Conservation (phyloP, 2,888 invertebrate genomes). For the Odontocolon sp. region DNA sequence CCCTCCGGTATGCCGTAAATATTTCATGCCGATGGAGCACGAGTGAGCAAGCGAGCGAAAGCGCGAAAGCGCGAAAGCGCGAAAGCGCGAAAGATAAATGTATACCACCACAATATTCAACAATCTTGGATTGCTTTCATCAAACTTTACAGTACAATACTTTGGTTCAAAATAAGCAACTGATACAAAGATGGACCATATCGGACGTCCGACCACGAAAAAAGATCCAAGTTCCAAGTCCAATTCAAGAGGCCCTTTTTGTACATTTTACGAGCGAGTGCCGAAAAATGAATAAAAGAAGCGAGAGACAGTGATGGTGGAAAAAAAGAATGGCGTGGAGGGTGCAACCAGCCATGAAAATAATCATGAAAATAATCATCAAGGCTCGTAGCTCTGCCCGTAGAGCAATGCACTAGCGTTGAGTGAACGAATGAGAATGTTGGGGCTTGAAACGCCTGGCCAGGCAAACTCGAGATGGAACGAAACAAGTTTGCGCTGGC, state of each 20-base stretch:
- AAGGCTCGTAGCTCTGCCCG: neutral
- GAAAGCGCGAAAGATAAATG: slow-evolving; percentile 17
- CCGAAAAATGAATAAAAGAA: neutral
- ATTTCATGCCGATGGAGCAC: slow-evolving; percentile 44
- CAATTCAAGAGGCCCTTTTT: too few species aligned
- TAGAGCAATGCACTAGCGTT: too few species aligned
- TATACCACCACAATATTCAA: too few species aligned
- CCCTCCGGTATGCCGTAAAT: slow-evolving; percentile 45
- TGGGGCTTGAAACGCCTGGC: neutral
- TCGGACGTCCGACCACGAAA: neutral
- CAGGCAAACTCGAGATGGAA: slow-evolving; percentile 37
- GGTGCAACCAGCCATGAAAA: slow-evolving; percentile 56
- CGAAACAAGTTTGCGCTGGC: slow-evolving; percentile 61
- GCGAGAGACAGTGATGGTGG: slow-evolving; percentile 6
- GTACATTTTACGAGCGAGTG: neutral
- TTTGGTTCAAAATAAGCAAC: too few species aligned
- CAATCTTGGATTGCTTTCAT: too few species aligned
- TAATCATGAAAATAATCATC: slow-evolving; percentile 53
- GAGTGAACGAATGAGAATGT: too few species aligned
- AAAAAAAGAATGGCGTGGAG: slow-evolving; percentile 46
- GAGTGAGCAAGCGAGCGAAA: slow-evolving; percentile 22
- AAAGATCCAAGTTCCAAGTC: too few species aligned
- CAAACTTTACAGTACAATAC: too few species aligned
- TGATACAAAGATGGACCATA: slow-evolving; percentile 1
- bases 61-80: slow-evolving; percentile 30